Evolutionary conservation across 1,140 invertebrate genomes (phyloP).

Genomic region (Euura lappo): DNA sequence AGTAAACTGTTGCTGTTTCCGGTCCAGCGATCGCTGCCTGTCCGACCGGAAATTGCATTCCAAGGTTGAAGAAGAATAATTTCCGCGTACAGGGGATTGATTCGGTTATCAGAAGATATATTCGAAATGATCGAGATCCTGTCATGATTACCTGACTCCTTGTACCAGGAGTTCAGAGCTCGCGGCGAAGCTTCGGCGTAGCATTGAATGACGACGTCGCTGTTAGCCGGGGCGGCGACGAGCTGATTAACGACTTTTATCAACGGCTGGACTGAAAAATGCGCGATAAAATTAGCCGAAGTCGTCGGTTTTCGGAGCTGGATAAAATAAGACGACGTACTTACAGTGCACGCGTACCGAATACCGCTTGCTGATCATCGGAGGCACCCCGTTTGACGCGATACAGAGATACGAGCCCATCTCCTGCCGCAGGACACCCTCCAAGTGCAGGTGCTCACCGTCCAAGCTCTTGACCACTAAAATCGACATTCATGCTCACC

Average conservation of each 20-base stretch:
- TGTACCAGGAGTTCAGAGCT: constrained; percentile 80
- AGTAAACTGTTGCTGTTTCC: constrained; percentile 12
- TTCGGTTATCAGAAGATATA: neutral
- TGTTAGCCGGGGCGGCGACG: constrained; percentile 74
- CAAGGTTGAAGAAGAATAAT: neutral
- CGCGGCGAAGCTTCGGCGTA: constrained; percentile 80
- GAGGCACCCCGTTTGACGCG: constrained; percentile 74
- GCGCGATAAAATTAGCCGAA: constrained; percentile 13
- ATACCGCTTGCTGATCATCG: constrained; percentile 72
- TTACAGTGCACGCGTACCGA: constrained; percentile 73
- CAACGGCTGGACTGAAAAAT: constrained; percentile 74
- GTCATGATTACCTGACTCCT: constrained; percentile 67
- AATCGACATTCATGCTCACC: constrained; percentile 9
- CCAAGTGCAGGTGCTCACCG: constrained; percentile 53
- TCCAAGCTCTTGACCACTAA: constrained; percentile 49
- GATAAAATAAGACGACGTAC: constrained; percentile 39
- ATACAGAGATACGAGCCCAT: constrained; percentile 61
- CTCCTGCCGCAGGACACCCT: constrained; percentile 47
- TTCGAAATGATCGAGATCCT: neutral
- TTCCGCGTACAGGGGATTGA: neutral
- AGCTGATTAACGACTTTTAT: constrained; percentile 79
- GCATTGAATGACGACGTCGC: constrained; percentile 76
- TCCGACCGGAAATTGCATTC: neutral
- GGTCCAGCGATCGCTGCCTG: neutral
- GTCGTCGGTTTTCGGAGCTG: neutral